These are phyloP conservation scores for Terrapene triunguis DNA, from an alignment of 2,113 vertebrate genomes.

Conservation along the genomic window DNA sequence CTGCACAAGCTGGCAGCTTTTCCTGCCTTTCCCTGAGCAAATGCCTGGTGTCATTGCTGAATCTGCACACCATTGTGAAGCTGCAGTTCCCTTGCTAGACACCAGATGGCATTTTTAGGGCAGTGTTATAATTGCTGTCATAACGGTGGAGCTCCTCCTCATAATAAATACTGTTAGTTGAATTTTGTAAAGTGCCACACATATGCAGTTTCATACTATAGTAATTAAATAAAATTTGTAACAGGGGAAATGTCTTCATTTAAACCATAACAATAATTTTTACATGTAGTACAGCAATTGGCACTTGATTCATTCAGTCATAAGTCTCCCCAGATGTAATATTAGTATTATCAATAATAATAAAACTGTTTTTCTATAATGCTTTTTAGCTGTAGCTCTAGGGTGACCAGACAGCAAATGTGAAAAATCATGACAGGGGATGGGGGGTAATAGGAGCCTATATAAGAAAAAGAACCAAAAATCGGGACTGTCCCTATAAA, in stretches of 20 bases:
- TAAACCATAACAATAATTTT: neutral
- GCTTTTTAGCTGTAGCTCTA: neutral
- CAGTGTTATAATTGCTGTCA: neutral
- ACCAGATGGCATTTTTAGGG: neutral
- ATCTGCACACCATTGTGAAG: neutral
- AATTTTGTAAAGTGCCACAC: neutral
- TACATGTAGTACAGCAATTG: neutral
- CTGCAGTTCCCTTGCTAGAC: neutral
- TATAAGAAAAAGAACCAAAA: too few relatives aligned
- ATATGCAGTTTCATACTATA: accelerated
- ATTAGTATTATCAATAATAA: neutral
- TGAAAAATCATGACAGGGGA: too few relatives aligned
- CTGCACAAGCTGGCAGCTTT: constrained; percentile 21
- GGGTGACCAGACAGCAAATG: too few relatives aligned
- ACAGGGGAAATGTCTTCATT: accelerated
- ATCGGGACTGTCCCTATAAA: too few relatives aligned
- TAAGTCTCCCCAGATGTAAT: neutral
- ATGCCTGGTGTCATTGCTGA: neutral
- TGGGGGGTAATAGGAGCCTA: too few relatives aligned
- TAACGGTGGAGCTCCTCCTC: neutral
- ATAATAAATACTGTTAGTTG: neutral
- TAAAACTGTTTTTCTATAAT: neutral
- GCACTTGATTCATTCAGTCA: neutral
- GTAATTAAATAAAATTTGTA: neutral
- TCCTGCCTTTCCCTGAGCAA: constrained; percentile 22